Evolutionary conservation across 2,113 vertebrate genomes (phyloP).

Genomic region (Muscicapa adusta): DNA sequence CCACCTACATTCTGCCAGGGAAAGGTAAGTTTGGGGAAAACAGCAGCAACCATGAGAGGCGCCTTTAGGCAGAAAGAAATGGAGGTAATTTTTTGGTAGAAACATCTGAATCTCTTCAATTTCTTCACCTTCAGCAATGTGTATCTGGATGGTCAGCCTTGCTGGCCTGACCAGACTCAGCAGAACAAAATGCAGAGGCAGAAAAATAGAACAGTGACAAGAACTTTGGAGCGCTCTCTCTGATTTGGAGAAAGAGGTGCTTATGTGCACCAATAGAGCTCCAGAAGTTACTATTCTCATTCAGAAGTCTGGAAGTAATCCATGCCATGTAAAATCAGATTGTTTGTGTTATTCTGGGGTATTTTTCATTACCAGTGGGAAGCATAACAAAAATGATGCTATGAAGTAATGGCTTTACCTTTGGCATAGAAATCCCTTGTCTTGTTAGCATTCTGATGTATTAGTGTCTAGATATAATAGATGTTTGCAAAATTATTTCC

Average conservation of each 20-base stretch:
- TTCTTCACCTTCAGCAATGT: background rate
- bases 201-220: background rate
- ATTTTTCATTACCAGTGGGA: background rate
- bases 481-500: background rate
- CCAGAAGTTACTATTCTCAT: background rate
- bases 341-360: background rate
- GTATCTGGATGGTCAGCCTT: background rate
- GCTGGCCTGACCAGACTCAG: background rate
- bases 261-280: background rate
- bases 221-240: background rate
- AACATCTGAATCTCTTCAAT: background rate
- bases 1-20: background rate
- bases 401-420: background rate
- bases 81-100: background rate
- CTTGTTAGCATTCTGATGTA: background rate
- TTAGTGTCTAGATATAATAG: background rate
- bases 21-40: background rate
- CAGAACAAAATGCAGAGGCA: background rate
- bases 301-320: background rate
- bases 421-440: background rate
- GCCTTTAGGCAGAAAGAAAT: background rate
- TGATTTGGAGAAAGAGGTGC: background rate
- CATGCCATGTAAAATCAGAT: background rate
- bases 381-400: background rate
- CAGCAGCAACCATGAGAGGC: background rate